phyloP scores from a whole-genome alignment of 2,888 invertebrate species.

The Ptychoptera contaminata region DNA sequence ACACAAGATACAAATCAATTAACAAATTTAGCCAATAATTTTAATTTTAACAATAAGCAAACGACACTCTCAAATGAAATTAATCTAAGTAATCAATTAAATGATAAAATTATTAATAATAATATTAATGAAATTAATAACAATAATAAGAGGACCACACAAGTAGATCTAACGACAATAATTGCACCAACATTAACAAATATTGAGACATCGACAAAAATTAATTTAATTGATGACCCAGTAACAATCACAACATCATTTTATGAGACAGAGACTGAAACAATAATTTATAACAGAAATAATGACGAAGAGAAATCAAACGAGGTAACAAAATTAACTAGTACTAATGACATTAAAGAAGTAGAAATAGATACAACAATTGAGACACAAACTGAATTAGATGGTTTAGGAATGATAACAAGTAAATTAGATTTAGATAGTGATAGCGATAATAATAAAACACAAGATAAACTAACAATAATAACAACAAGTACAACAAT shows the following conservation, averaged over 20 bases:
- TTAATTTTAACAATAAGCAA: no score
- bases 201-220: not conserved
- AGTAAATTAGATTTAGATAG: not conserved
- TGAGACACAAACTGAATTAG: no score
- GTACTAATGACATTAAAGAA: not conserved
- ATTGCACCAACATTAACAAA: slow-evolving; percentile 4
- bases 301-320: slow-evolving; percentile 6
- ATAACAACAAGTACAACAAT: slow-evolving; percentile 17
- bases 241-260: no score
- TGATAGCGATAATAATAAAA: not conserved
- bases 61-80: no score
- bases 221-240: no score
- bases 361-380: not conserved
- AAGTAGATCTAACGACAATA: slow-evolving; percentile 11
- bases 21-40: no score
- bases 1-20: no score
- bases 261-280: slow-evolving; percentile 7
- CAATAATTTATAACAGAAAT: slow-evolving; percentile 2
- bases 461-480: not conserved
- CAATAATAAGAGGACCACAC: slow-evolving; percentile 9
- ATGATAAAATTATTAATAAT: no score
- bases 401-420: not conserved
- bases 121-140: no score
- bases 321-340: not conserved
- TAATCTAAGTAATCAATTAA: no score